phyloP scores from a whole-genome alignment of 2,797 vertebrate species.

The Syncerus caffer region DNA sequence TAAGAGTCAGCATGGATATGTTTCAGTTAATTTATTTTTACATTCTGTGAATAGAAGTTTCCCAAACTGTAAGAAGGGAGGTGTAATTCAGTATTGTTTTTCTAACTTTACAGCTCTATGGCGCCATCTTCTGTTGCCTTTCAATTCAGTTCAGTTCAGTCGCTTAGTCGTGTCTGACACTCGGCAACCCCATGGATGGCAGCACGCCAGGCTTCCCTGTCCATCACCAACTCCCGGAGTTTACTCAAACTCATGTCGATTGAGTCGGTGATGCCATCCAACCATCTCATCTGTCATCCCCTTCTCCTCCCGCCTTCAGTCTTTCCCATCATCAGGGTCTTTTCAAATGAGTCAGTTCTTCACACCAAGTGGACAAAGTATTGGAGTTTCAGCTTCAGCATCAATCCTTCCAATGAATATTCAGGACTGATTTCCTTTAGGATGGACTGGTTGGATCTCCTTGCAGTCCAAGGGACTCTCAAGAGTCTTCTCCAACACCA shows the following conservation, averaged over 20 bases:
- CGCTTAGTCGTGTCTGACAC: neutral
- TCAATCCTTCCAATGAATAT: neutral
- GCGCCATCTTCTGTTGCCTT: neutral
- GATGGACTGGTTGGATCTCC: neutral
- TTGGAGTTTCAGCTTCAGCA: neutral
- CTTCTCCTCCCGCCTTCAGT: neutral
- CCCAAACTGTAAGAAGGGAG: neutral
- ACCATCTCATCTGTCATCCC: neutral
- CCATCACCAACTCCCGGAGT: neutral
- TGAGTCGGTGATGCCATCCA: neutral
- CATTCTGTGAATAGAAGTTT: neutral
- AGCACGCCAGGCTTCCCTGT: neutral
- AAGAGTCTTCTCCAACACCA: neutral
- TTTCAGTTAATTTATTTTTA: neutral
- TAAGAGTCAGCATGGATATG: neutral
- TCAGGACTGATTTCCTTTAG: neutral
- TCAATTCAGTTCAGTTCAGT: neutral
- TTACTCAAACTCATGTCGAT: neutral
- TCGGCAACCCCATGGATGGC: neutral
- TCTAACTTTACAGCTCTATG: neutral
- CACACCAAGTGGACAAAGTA: neutral
- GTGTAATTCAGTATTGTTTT: neutral
- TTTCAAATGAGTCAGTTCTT: neutral
- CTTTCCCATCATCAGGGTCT: neutral
- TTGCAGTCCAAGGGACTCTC: neutral